Evolutionary conservation across 2,797 vertebrate genomes (phyloP).

Genomic region (Chaunax sp.): DNA sequence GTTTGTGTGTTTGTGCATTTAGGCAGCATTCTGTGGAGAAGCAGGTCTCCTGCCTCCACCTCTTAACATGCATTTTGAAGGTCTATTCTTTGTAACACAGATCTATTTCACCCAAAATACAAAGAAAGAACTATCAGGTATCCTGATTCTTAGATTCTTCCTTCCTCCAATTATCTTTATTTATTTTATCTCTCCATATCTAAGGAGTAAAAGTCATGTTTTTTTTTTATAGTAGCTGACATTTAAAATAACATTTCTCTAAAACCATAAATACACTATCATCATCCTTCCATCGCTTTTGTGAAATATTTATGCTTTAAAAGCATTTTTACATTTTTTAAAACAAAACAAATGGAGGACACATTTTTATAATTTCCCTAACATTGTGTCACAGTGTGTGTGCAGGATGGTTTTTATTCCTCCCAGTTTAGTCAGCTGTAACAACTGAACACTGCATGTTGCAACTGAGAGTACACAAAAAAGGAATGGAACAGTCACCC

Average conservation of each 20-base stretch:
- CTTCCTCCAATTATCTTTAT: no score
- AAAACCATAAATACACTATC: neutral
- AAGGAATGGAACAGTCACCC: no score
- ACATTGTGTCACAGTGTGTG: no score
- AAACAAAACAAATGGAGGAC: neutral
- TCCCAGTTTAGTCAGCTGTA: neutral
- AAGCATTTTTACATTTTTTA: neutral
- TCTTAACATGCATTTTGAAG: constrained; percentile 9
- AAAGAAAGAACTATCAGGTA: neutral
- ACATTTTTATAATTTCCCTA: neutral
- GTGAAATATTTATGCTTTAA: neutral
- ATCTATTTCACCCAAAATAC: constrained; percentile 13
- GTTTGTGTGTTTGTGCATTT: constrained; percentile 24
- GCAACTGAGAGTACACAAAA: neutral
- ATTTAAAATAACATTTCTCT: neutral
- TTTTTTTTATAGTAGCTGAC: neutral
- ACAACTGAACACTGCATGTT: no score
- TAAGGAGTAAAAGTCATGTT: neutral
- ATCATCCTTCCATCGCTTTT: neutral
- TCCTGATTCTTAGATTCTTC: neutral
- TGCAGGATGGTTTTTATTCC: neutral
- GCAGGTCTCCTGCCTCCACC: no score
- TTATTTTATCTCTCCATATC: neutral
- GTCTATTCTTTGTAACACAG: neutral
- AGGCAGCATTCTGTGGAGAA: constrained; percentile 58